phyloP scores from a whole-genome alignment of 2,113 vertebrate genomes.

The Hemiprocne comata region DNA sequence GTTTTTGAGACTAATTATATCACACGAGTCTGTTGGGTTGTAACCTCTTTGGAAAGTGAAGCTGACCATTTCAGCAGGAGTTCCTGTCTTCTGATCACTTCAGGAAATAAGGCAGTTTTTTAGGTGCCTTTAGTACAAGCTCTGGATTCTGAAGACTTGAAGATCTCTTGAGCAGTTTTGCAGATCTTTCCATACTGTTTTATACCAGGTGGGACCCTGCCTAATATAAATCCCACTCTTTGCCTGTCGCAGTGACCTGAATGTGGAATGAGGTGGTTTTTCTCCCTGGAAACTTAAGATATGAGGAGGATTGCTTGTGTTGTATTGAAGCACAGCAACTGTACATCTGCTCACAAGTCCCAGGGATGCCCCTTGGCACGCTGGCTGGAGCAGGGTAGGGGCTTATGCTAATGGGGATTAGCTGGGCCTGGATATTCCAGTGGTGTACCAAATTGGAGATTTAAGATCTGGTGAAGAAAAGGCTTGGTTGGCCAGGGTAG shows the following conservation, averaged over 20 bases:
- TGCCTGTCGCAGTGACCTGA: rapidly evolving
- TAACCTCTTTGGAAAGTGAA: not conserved
- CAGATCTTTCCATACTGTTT: not conserved
- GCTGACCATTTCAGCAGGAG: not conserved
- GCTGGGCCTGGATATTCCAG: rapidly evolving
- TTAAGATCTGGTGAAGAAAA: not conserved
- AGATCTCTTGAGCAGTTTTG: not conserved
- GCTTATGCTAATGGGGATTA: rapidly evolving
- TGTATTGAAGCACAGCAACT: too few relatives aligned
- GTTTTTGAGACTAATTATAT: too few relatives aligned
- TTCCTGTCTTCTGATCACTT: not conserved
- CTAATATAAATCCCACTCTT: not conserved
- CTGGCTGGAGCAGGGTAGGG: not conserved
- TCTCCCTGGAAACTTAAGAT: not conserved
- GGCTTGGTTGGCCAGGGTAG: rapidly evolving
- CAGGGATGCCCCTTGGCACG: not conserved
- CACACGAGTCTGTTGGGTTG: rapidly evolving
- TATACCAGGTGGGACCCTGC: not conserved
- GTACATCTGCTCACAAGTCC: not conserved
- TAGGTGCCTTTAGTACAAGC: not conserved
- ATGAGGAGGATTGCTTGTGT: not conserved
- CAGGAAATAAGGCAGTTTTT: not conserved
- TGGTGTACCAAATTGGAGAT: not conserved
- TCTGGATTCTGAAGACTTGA: not conserved
- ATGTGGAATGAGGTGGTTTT: not conserved